A percentile compares a stretch with the other conserved stretches of the same genome.
These are phyloP conservation scores for Cyprinus carpio DNA, from an alignment of 2,113 vertebrate species.

Conservation along the genomic window DNA sequence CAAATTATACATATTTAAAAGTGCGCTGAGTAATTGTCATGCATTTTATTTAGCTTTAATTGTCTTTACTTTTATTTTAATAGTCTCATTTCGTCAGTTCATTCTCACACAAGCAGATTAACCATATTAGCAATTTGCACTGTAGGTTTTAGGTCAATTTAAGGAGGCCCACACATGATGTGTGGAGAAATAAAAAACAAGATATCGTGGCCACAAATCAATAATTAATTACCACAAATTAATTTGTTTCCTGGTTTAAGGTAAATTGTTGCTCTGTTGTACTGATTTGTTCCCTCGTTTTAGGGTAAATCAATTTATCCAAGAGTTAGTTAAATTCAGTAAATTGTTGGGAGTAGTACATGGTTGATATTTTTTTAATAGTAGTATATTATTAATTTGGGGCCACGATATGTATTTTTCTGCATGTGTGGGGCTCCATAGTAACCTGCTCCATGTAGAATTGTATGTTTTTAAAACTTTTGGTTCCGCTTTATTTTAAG, in stretches of 20 bases:
- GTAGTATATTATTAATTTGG: neutral
- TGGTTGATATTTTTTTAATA: too few relatives aligned
- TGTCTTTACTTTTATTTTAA: too few relatives aligned
- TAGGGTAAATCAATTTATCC: too few relatives aligned
- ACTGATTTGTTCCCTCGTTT: too few relatives aligned
- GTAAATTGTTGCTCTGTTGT: too few relatives aligned
- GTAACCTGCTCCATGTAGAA: neutral
- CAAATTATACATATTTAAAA: neutral
- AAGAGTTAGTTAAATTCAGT: too few relatives aligned
- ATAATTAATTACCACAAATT: too few relatives aligned
- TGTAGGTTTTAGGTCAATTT: neutral
- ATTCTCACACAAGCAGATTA: neutral
- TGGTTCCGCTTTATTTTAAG: too few relatives aligned
- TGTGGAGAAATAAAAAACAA: neutral
- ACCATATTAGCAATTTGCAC: neutral
- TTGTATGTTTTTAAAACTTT: neutral
- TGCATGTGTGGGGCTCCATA: neutral
- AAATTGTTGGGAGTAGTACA: too few relatives aligned
- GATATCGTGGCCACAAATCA: too few relatives aligned
- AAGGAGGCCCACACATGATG: neutral
- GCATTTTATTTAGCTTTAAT: neutral
- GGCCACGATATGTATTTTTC: neutral
- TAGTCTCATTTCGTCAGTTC: neutral
- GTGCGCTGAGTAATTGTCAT: neutral
- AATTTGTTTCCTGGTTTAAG: too few relatives aligned